These are phyloP conservation scores for Tinea semifulvella DNA, from an alignment of 2,888 invertebrate genomes.

Conservation along the genomic window DNA sequence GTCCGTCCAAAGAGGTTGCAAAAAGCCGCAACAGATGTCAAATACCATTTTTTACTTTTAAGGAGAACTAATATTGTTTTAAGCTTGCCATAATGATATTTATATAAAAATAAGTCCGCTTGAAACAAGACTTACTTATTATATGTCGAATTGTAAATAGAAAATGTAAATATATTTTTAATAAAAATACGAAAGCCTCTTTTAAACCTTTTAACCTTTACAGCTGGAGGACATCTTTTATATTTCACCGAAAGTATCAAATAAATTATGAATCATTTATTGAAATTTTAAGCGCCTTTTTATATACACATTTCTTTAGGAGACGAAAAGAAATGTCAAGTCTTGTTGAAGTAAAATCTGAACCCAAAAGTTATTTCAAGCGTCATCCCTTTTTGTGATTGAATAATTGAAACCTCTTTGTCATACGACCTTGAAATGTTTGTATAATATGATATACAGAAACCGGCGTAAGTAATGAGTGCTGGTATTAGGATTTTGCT, in stretches of 20 bases:
- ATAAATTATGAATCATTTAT: conserved; percentile 5
- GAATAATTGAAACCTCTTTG: conserved; percentile 7
- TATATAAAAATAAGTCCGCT: background rate
- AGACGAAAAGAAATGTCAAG: conserved; percentile 8
- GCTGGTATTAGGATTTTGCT: too few species aligned
- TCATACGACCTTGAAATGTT: conserved; percentile 8
- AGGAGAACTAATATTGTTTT: too few species aligned
- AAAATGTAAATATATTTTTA: conserved; percentile 3
- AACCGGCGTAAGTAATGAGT: too few species aligned
- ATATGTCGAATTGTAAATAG: background rate
- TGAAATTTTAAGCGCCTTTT: conserved; percentile 5
- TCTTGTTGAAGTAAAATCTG: conserved; percentile 6
- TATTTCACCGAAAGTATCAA: background rate
- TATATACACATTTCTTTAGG: background rate
- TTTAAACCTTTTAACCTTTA: conserved; percentile 8
- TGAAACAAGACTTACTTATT: background rate
- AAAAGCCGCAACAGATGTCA: too few species aligned
- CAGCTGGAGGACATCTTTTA: background rate
- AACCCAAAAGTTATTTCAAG: conserved; percentile 5
- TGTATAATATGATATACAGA: background rate
- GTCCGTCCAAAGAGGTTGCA: too few species aligned
- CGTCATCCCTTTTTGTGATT: conserved; percentile 7
- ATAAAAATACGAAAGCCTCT: background rate
- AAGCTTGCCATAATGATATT: too few species aligned
- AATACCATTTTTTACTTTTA: too few species aligned